A percentile compares a stretch with the other conserved stretches of the same genome.
Conservation (phyloP, 2,888 invertebrate species). For the Amaurobius ferox region DNA sequence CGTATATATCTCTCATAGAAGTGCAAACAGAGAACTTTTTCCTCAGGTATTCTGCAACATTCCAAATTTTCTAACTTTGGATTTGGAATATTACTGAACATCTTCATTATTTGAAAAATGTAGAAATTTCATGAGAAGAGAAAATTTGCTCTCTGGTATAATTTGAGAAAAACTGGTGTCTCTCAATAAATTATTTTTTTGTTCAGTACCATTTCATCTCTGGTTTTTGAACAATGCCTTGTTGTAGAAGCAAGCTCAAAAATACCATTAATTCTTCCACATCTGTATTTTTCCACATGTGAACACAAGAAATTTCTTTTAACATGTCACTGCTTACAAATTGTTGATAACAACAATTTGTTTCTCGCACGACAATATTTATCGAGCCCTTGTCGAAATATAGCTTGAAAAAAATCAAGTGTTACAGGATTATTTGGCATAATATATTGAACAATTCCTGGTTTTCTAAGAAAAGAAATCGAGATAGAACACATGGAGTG, state of each 20-base stretch:
- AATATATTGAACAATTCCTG: conserved; percentile 9
- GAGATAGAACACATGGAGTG: neutral
- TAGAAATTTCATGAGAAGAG: conserved; percentile 23
- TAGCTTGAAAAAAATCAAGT: conserved; percentile 16
- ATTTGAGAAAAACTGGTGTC: conserved; percentile 16
- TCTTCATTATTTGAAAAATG: conserved; percentile 26
- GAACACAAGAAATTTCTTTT: conserved; percentile 1
- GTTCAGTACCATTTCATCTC: conserved; percentile 19
- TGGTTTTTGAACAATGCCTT: conserved; percentile 40
- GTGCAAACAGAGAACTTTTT: conserved; percentile 7
- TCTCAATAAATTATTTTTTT: neutral
- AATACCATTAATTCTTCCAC: conserved; percentile 9
- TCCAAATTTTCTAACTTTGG: conserved; percentile 34
- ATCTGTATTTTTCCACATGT: conserved; percentile 15
- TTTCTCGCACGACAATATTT: conserved; percentile 14
- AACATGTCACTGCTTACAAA: neutral
- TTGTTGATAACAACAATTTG: neutral
- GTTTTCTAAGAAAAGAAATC: conserved; percentile 12
- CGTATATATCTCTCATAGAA: conserved; percentile 9
- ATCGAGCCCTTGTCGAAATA: conserved; percentile 1
- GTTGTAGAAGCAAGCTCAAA: neutral
- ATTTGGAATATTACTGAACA: neutral
- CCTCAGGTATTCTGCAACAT: neutral
- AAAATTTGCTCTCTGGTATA: conserved; percentile 9
- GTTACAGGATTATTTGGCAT: conserved; percentile 9